Conservation (phyloP, 1,140 invertebrate species). For the Paramacrobiotus metropolitanus region DNA sequence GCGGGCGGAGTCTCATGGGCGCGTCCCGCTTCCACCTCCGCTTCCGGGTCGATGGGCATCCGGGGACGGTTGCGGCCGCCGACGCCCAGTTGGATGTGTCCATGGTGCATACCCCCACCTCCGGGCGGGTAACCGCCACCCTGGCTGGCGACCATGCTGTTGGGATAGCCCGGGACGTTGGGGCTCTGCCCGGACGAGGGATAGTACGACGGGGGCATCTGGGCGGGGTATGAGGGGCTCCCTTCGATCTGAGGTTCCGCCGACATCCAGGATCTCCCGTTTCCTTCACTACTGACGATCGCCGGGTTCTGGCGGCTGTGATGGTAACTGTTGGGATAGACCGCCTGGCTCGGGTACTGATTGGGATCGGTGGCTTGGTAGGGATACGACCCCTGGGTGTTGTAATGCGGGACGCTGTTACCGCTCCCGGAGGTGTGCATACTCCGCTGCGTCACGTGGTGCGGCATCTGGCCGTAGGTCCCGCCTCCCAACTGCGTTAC, state of each 20-base stretch:
- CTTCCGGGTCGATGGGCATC: neutral
- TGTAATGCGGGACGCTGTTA: neutral
- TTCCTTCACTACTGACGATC: neutral
- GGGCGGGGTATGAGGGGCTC: neutral
- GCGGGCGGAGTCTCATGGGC: neutral
- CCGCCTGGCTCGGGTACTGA: neutral
- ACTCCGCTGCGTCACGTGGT: neutral
- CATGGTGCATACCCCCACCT: neutral
- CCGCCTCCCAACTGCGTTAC: too few relatives aligned
- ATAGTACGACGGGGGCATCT: neutral
- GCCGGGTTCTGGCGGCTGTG: neutral
- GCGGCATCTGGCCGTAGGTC: neutral
- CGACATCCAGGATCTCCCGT: neutral
- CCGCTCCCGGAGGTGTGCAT: neutral
- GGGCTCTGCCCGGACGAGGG: neutral
- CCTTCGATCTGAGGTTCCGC: slow-evolving; percentile 3
- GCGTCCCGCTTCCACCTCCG: neutral
- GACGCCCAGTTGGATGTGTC: neutral
- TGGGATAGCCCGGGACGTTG: neutral
- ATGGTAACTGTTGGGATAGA: neutral
- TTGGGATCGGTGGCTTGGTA: neutral
- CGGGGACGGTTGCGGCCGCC: neutral
- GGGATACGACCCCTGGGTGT: neutral
- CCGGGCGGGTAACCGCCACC: neutral
- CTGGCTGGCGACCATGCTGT: neutral